These are phyloP conservation scores for Lycophotia porphyrea DNA, from an alignment of 2,888 invertebrate genomes.

Conservation along the genomic window DNA sequence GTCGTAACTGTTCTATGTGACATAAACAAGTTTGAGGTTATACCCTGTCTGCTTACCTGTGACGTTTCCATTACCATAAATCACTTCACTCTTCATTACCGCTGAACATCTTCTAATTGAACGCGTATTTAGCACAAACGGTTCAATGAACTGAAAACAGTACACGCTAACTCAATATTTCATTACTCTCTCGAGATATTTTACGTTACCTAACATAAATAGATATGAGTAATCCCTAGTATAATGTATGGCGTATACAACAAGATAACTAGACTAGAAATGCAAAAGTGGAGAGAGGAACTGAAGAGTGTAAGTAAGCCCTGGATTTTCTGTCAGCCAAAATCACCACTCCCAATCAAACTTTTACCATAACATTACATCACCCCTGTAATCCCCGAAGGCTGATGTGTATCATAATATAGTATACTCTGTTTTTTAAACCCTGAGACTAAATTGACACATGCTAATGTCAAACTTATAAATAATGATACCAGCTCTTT, in stretches of 20 bases:
- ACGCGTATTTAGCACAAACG: conserved; percentile 40
- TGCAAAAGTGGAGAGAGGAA: neutral
- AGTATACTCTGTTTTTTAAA: too few species aligned
- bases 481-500: too few species aligned
- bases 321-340: neutral
- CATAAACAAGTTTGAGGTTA: neutral
- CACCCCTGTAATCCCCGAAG: too few species aligned
- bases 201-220: conserved; percentile 29
- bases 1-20: too few species aligned
- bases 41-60: neutral
- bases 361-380: neutral
- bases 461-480: too few species aligned
- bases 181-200: conserved; percentile 26
- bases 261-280: neutral
- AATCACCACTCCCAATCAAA: neutral
- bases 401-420: too few species aligned
- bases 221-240: conserved; percentile 34
- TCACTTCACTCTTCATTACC: conserved; percentile 43
- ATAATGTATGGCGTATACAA: neutral
- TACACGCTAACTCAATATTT: conserved; percentile 42
- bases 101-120: conserved; percentile 40
- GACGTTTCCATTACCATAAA: conserved; percentile 24
- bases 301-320: neutral
- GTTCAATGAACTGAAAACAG: conserved; percentile 51
- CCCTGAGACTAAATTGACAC: too few species aligned